Percentiles rank a stretch among this genome's conserved stretches.
phyloP scores from a whole-genome alignment of 1,140 invertebrate genomes.

The Drosophila kepulauana region DNA sequence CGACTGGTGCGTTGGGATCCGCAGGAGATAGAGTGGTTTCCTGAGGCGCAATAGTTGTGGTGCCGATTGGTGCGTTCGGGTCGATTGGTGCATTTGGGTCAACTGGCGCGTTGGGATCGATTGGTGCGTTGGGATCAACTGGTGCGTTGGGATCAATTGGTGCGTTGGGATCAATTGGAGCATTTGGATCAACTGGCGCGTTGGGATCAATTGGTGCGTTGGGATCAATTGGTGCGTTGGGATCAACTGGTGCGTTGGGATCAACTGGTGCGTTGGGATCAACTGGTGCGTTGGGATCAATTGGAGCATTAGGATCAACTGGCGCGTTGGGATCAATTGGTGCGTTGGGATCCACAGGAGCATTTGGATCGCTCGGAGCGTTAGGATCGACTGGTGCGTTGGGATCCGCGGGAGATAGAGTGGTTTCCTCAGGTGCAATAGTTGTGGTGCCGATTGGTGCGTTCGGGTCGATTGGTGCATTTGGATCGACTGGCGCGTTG shows the following conservation, averaged over 20 bases:
- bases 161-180: constrained; percentile 20
- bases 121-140: constrained; percentile 27
- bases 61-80: not conserved
- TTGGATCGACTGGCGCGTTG: constrained; percentile 25
- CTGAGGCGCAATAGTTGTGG: no score
- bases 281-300: constrained; percentile 22
- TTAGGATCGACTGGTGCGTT: constrained; percentile 21
- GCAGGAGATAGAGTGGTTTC: not conserved
- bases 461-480: constrained; percentile 22
- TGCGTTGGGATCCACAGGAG: constrained; percentile 19
- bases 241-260: constrained; percentile 12
- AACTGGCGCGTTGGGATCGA: constrained; percentile 31
- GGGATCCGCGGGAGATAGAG: constrained; percentile 6
- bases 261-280: constrained; percentile 17
- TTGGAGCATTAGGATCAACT: not conserved
- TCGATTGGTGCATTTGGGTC: constrained; percentile 26
- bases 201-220: constrained; percentile 24
- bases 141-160: constrained; percentile 21
- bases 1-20: constrained; percentile 15
- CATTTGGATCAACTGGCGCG: constrained; percentile 5
- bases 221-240: constrained; percentile 11
- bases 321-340: constrained; percentile 28
- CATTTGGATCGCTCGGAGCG: constrained; percentile 13
- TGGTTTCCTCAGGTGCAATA: not conserved
- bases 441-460: not conserved